These are phyloP conservation scores for Callyntrura sp. DNA, from an alignment of 2,888 invertebrate genomes.

Conservation along the genomic window DNA sequence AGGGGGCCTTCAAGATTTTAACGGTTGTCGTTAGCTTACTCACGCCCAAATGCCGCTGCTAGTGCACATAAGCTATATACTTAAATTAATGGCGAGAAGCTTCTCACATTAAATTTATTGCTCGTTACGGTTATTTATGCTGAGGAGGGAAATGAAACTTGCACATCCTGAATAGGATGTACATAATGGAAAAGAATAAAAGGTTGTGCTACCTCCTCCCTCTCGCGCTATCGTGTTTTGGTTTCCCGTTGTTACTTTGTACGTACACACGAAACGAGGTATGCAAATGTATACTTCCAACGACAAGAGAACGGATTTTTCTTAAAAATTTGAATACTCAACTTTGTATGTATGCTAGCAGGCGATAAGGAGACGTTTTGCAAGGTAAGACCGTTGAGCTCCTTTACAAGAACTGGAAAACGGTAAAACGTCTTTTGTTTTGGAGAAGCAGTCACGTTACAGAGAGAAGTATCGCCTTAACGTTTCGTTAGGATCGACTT, in stretches of 20 bases:
- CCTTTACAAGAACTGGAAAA: not conserved
- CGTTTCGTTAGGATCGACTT: slow-evolving; percentile 24
- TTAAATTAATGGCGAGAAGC: slow-evolving; percentile 80
- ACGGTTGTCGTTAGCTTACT: slow-evolving; percentile 16
- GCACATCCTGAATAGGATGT: slow-evolving; percentile 13
- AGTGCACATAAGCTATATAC: slow-evolving; percentile 26
- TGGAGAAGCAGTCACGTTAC: not conserved
- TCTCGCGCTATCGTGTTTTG: not conserved
- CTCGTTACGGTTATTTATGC: slow-evolving; percentile 82
- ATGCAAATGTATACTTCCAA: not conserved
- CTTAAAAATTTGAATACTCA: not conserved
- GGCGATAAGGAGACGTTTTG: not conserved
- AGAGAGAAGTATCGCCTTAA: not conserved
- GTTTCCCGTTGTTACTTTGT: slow-evolving; percentile 29
- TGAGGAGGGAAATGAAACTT: slow-evolving; percentile 54
- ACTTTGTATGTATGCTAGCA: not conserved
- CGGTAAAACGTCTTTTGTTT: not conserved
- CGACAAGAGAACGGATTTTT: not conserved
- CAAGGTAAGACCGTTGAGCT: not conserved
- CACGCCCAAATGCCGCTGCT: not conserved
- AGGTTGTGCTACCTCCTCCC: not conserved
- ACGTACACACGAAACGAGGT: not conserved
- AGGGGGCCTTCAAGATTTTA: slow-evolving; percentile 36
- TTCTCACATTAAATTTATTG: slow-evolving; percentile 81
- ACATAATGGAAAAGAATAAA: slow-evolving; percentile 6